Base-by-base conservation (phyloP, 2,113 vertebrate species). In the Gymnarchus niloticus region DNA sequence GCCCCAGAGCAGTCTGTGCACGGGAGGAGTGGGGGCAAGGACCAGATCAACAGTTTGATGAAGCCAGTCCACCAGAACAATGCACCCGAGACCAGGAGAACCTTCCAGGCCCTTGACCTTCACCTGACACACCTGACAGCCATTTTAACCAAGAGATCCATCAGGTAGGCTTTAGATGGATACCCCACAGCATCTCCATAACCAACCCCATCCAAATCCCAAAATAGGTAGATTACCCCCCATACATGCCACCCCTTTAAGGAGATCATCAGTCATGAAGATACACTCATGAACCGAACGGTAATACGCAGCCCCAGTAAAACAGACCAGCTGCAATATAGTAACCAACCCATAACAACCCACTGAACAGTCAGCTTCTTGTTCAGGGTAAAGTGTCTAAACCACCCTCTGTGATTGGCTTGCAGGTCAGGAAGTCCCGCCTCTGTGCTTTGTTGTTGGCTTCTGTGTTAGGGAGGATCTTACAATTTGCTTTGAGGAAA, bases 401-500 rank as follows among this genome's bases (percentile, higher is more conserved):
- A 54, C 52, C 52, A 54, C 52, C 8, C 12, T 54, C 52, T 54
- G 52, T 14, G 65, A 73, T 41, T 73, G 65, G 65, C 65, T 73
- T 41, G 33, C 65, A 41, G 65, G 65, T 33, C 33, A 17, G 52
- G 52, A 12, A 54, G 8, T 9, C 52, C 52, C 52, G 2, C 33
- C 65, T 19, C 3, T 41, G 33, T 21, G 33, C 65, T 73, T 73
- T 41, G 28, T 8, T 73, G 19, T 78, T 48, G 76, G 76, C 23
- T n/a, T 78, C 23, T 48, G 19, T 78, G 41, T 6, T 78, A 21
- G 37, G 44, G 23, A 78, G 76, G 76, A 23, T 37, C 82, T 57
- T 92, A 99, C 98, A 33, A 99, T 99, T 93, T 99, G 96, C 88
- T 97, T 94, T 0, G 98, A 97, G 83, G 98, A 99, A 19, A 99